Conservation (phyloP, 2,797 vertebrate genomes). For the Chelidonichthys spinosus region DNA sequence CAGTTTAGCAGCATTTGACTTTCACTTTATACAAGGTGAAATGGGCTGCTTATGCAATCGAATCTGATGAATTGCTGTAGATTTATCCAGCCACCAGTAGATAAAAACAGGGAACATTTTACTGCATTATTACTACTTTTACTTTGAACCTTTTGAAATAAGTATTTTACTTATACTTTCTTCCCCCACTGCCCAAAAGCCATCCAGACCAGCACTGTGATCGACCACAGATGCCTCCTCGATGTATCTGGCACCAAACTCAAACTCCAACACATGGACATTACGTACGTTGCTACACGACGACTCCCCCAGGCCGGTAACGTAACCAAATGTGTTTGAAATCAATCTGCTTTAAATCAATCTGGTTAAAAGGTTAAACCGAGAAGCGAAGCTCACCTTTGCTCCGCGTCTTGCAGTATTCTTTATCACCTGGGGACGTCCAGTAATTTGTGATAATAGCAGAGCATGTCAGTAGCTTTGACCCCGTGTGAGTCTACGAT, state of each 20-base stretch:
- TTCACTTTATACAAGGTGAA: too few species aligned
- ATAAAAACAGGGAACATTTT: neutral
- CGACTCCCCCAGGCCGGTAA: neutral
- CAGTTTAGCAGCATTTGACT: neutral
- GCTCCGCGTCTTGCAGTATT: neutral
- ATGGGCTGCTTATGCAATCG: too few species aligned
- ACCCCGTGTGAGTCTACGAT: neutral
- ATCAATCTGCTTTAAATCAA: constrained; percentile 1
- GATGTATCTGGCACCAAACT: constrained; percentile 2
- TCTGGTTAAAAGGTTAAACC: constrained; percentile 25
- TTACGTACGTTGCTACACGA: neutral
- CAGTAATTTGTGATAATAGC: constrained; percentile 47
- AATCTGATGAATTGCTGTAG: too few species aligned
- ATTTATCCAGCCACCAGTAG: too few species aligned
- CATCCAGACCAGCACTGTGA: constrained; percentile 10
- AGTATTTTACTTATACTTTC: too few species aligned
- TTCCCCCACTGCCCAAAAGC: neutral
- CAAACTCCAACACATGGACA: neutral
- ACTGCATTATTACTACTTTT: neutral
- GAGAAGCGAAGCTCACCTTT: constrained; percentile 20
- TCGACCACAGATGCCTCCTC: neutral
- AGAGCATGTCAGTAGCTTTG: constrained; percentile 8
- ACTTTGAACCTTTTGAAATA: neutral
- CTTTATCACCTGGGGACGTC: constrained; percentile 20
- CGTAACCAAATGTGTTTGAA: constrained; percentile 25